A percentile compares a stretch with the other conserved stretches of the same genome.
These are phyloP conservation scores for Ceratina japonica DNA, from an alignment of 1,140 invertebrate species.

Conservation along the genomic window DNA sequence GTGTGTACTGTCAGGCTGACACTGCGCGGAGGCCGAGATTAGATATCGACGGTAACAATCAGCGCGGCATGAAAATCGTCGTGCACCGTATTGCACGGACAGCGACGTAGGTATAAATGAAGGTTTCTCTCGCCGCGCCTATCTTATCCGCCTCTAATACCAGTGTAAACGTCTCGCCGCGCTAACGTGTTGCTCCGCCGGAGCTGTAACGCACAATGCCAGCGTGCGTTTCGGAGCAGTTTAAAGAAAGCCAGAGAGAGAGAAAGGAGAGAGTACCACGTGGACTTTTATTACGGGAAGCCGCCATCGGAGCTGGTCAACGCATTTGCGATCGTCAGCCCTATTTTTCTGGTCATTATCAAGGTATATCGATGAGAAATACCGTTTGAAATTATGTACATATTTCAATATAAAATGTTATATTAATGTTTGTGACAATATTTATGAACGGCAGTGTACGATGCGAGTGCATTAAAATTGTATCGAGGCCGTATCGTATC, in stretches of 20 bases:
- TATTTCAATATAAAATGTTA: too few relatives aligned
- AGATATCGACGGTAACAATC: conserved; percentile 58
- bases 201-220: conserved; percentile 2
- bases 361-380: too few relatives aligned
- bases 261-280: background rate
- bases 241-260: background rate
- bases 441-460: too few relatives aligned
- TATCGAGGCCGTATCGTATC: conserved; percentile 23
- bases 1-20: conserved; percentile 48
- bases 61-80: conserved; percentile 35
- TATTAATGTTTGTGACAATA: too few relatives aligned
- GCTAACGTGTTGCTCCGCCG: conserved; percentile 16
- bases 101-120: conserved; percentile 17
- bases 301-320: background rate
- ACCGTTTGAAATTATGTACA: too few relatives aligned
- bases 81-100: conserved; percentile 22
- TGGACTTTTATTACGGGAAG: conserved; percentile 14
- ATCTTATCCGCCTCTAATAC: conserved; percentile 46
- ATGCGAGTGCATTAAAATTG: conserved; percentile 40
- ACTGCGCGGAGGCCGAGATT: conserved; percentile 41
- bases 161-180: conserved; percentile 28
- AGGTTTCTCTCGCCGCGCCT: conserved; percentile 33
- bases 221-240: background rate
- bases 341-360: too few relatives aligned
- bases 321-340: background rate